phyloP scores from a whole-genome alignment of 2,113 vertebrate genomes.

The Australoheros scitulus region DNA sequence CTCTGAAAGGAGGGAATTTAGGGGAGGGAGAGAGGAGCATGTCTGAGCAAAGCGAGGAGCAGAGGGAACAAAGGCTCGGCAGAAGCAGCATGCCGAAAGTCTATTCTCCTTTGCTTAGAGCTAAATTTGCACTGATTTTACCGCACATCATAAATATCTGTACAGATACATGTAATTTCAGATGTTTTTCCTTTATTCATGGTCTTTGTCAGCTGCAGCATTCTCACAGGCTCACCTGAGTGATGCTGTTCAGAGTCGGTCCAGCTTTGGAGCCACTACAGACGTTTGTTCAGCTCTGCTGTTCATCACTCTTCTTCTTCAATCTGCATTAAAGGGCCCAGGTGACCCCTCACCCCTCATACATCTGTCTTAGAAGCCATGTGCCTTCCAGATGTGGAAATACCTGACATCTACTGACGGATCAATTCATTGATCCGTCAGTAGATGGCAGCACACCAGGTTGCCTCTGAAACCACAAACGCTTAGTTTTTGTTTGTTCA shows the following conservation, averaged over 20 bases:
- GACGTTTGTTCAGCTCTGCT: conserved; percentile 71
- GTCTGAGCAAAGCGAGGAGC: conserved; percentile 71
- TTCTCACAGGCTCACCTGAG: conserved; percentile 19
- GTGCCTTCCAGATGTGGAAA: conserved; percentile 80
- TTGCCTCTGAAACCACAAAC: neutral
- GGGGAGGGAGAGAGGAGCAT: conserved; percentile 68
- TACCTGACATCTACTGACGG: conserved; percentile 13
- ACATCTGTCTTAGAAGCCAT: conserved; percentile 74
- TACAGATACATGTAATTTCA: neutral
- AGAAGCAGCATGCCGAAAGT: conserved; percentile 27
- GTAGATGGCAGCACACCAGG: conserved; percentile 70
- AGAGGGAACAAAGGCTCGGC: conserved; percentile 53
- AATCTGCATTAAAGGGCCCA: conserved; percentile 70
- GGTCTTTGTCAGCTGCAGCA: neutral
- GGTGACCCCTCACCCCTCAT: conserved; percentile 63
- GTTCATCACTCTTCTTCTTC: conserved; percentile 71
- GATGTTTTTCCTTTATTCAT: neutral
- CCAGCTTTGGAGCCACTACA: conserved; percentile 57
- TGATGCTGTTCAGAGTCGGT: conserved; percentile 38
- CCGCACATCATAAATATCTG: neutral
- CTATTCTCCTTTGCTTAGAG: neutral
- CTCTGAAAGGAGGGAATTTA: conserved; percentile 80
- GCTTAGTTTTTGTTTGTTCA: neutral
- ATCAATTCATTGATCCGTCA: conserved; percentile 31
- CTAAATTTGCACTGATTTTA: conserved; percentile 1